Evolutionary conservation across 2,797 vertebrate genomes (phyloP).

Genomic region (Brachyalestes nurse): DNA sequence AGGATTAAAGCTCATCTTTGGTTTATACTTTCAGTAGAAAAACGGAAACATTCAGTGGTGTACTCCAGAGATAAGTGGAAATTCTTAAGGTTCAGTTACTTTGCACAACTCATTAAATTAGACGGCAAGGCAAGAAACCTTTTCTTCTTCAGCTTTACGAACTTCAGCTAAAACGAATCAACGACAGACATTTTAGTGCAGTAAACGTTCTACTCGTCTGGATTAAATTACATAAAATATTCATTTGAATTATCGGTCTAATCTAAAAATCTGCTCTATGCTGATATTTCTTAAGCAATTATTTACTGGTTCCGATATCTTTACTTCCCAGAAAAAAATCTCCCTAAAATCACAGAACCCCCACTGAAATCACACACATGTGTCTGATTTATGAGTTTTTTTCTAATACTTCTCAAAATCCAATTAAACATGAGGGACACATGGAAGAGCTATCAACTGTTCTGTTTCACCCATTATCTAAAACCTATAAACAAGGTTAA

Average conservation of each 20-base stretch:
- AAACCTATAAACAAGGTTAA: not conserved
- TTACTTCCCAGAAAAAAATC: not conserved
- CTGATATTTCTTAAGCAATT: too few relatives aligned
- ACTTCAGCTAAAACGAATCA: too few relatives aligned
- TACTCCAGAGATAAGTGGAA: not conserved
- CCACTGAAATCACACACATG: not conserved
- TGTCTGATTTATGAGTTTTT: not conserved
- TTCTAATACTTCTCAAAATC: not conserved
- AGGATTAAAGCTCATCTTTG: not conserved
- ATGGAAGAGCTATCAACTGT: not conserved
- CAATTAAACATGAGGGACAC: not conserved
- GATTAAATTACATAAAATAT: too few relatives aligned
- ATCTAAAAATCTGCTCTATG: too few relatives aligned
- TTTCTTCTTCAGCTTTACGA: too few relatives aligned
- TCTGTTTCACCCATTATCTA: not conserved
- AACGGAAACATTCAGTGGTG: conserved; percentile 5
- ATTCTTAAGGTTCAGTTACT: not conserved
- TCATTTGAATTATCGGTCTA: too few relatives aligned
- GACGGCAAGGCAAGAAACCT: too few relatives aligned
- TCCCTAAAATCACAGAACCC: not conserved
- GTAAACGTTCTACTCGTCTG: too few relatives aligned
- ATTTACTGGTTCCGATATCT: too few relatives aligned
- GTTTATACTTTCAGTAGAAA: not conserved
- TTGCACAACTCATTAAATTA: not conserved
- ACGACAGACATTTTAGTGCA: too few relatives aligned